A percentile compares a stretch with the other conserved stretches of the same genome.
Conservation (phyloP, 2,888 invertebrate species). For the Cryptophagus acutangulus region DNA sequence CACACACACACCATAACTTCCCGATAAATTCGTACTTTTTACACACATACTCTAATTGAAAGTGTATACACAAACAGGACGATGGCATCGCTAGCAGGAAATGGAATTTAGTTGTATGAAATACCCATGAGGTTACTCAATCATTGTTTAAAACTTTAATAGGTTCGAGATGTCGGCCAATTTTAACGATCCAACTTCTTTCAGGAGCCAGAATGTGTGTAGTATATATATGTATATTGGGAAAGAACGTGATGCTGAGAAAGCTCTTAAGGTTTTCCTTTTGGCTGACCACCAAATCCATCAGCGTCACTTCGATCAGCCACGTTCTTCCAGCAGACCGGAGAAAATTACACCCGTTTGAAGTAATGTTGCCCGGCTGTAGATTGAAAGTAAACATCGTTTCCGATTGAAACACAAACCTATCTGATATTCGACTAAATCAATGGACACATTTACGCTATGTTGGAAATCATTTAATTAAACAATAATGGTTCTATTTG, state of each 20-base stretch:
- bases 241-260: not conserved
- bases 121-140: conserved; percentile 34
- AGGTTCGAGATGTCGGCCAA: not conserved
- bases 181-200: not conserved
- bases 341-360: conserved; percentile 25
- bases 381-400: conserved; percentile 25
- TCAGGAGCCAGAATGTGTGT: not conserved
- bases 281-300: conserved; percentile 26
- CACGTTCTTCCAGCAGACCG: conserved; percentile 18
- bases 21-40: not conserved
- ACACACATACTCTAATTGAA: conserved; percentile 24
- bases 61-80: conserved; percentile 22
- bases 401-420: conserved; percentile 20
- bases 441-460: no score
- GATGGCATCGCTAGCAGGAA: conserved; percentile 23
- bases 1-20: not conserved
- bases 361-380: conserved; percentile 22
- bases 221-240: no score
- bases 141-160: conserved; percentile 39
- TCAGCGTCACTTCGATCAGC: conserved; percentile 22
- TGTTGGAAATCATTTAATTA: no score
- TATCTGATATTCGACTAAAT: no score
- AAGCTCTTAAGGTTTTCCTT: conserved; percentile 17
- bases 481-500: no score
- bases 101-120: conserved; percentile 34